Evolutionary conservation across 2,113 vertebrate species (phyloP), one percentile per base, ranked within the genome.

Genomic region (Prochilodus magdalenae): DNA sequence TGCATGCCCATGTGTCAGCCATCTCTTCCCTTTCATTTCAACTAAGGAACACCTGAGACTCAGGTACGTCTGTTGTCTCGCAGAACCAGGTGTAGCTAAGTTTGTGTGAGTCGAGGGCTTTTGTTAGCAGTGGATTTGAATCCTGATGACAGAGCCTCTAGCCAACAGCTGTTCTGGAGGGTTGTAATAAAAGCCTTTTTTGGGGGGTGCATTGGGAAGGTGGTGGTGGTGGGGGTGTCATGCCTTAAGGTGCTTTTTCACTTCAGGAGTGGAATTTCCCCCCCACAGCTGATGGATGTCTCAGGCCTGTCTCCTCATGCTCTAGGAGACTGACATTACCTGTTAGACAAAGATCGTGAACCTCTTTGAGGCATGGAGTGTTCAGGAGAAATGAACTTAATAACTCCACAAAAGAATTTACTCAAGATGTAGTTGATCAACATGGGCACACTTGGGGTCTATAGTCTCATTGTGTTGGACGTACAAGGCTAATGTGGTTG

Each of bases 141-240:
- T 65, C 69, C 86, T 91, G 92, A 94, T 93, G 92, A 94, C 86
- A 93, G 91, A 91, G 77, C 84, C 84, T 86, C 87, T 72, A 80
- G 78, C 80, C 78, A 86, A 90, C 93, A 94, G 89, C 93, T 94
- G 93, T 93, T 93, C 90, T 85, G 83, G 84, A 83, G 88, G 84
- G 87, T 83, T 82, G 84, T 93, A 93, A 94, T 94, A 91, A 94
- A 93, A 91, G 92, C 66, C 27, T 24, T 5, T 1, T 14, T 36
- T 40, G 33, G 18, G 36, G 36, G 36, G 57, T 60, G 53, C 14
- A 16, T 7, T 55, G 53, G 8, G 26, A 36, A 55, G 66, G 24
- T 16, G 63, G n/a, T n/a, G n/a, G n/a, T n/a, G n/a, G n/a, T n/a
- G n/a, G n/a, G 29, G 65, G 82, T 74, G 76, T 33, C 10, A 26